These are phyloP conservation scores for Coturnix japonica DNA, from an alignment of 2,113 vertebrate genomes.

Conservation along the genomic window DNA sequence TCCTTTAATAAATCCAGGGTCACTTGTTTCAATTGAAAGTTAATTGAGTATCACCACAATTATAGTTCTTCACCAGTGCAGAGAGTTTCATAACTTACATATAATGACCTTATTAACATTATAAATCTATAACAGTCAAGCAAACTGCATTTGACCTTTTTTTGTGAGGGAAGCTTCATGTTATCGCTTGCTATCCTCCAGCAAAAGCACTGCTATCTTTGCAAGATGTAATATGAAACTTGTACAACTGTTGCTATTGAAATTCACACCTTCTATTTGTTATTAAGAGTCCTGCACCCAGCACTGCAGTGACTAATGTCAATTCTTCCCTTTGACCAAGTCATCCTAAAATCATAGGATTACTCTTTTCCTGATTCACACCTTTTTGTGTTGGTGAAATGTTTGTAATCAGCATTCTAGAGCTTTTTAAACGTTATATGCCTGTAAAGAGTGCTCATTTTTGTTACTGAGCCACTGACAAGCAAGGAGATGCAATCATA, in stretches of 20 bases:
- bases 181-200: not conserved
- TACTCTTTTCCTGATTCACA: not conserved
- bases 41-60: not conserved
- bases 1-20: not conserved
- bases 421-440: not conserved
- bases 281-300: not conserved
- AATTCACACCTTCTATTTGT: not conserved
- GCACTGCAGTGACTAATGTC: not conserved
- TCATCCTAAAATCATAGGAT: not conserved
- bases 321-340: not conserved
- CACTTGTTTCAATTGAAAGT: not conserved
- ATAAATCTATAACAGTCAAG: not conserved
- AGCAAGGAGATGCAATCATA: not conserved
- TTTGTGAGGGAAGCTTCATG: not conserved
- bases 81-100: conserved; percentile 4
- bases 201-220: not conserved
- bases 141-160: conserved; percentile 3
- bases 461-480: not conserved
- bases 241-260: not conserved
- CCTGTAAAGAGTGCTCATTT: not conserved
- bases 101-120: not conserved
- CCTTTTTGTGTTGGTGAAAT: not conserved
- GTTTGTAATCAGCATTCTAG: not conserved
- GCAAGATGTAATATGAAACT: not conserved
- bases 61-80: not conserved